Percentiles rank a stretch among this genome's conserved stretches.
Conservation (phyloP, 1,140 invertebrate species). For the Coenobita brevimanus region DNA sequence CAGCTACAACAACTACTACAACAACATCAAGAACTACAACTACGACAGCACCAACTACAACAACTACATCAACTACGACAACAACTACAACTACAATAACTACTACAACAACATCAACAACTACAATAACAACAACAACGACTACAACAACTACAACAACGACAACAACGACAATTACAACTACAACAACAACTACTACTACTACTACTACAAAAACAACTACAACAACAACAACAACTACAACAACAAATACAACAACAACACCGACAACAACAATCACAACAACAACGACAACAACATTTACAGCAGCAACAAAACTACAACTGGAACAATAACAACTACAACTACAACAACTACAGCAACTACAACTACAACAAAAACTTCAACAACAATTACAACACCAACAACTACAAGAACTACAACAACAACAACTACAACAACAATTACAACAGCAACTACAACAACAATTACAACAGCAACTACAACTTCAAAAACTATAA, state of each 20-base stretch:
- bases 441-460: not conserved
- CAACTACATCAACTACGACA: not conserved
- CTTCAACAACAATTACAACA: not conserved
- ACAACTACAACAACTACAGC: not conserved
- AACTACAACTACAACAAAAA: too few species aligned
- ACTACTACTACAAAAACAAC: not conserved
- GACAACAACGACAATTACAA: not conserved
- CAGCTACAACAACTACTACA: not conserved
- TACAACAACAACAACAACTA: not conserved
- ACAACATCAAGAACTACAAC: not conserved
- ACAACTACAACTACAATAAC: not conserved
- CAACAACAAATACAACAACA: not conserved
- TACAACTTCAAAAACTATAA: too few species aligned
- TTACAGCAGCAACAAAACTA: not conserved
- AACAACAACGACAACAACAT: not conserved
- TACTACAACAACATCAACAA: not conserved
- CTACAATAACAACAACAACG: conserved; percentile 5
- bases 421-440: conserved; percentile 5
- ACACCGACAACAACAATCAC: conserved; percentile 5
- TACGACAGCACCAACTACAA: not conserved
- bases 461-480: too few species aligned
- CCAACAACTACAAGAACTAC: not conserved
- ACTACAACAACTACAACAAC: conserved; percentile 9
- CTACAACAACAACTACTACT: too few species aligned
- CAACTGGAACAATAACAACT: not conserved